Percentiles rank a stretch among this genome's conserved stretches.
These are phyloP conservation scores for Jacana jacana DNA, from an alignment of 2,113 vertebrate genomes.

Conservation along the genomic window DNA sequence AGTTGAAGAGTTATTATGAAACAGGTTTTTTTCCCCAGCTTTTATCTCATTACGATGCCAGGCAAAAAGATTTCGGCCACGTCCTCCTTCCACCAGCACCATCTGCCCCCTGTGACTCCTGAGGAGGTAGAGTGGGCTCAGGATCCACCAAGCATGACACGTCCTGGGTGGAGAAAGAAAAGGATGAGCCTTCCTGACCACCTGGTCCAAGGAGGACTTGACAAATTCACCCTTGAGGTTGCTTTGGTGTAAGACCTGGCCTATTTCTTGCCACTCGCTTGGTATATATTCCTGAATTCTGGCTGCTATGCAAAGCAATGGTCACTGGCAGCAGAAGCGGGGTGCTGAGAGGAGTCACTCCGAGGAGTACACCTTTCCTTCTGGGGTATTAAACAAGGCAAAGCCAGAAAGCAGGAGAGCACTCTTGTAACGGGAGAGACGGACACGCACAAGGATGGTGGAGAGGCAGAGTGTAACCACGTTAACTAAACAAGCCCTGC, in stretches of 20 bases:
- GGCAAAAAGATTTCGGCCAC: rapidly evolving
- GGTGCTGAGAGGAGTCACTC: not conserved
- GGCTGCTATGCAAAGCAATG: not conserved
- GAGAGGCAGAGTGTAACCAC: not conserved
- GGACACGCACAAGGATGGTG: not conserved
- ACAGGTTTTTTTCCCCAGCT: rapidly evolving
- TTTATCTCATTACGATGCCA: not conserved
- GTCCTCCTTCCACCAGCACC: not conserved
- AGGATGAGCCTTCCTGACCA: not conserved
- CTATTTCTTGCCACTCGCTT: not conserved
- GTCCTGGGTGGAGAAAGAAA: not conserved
- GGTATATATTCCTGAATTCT: not conserved
- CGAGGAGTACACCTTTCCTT: not conserved
- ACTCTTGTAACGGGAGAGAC: not conserved
- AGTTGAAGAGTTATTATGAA: not conserved
- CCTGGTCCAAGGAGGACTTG: not conserved
- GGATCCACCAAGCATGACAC: not conserved
- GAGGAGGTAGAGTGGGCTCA: not conserved
- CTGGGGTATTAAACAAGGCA: not conserved
- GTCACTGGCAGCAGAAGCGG: not conserved
- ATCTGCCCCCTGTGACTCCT: not conserved
- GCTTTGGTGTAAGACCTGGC: not conserved
- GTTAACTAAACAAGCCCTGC: not conserved
- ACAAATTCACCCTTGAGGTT: not conserved
- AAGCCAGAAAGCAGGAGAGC: not conserved